phyloP scores from a whole-genome alignment of 2,797 vertebrate genomes.

The Basileuterus tristriatus region DNA sequence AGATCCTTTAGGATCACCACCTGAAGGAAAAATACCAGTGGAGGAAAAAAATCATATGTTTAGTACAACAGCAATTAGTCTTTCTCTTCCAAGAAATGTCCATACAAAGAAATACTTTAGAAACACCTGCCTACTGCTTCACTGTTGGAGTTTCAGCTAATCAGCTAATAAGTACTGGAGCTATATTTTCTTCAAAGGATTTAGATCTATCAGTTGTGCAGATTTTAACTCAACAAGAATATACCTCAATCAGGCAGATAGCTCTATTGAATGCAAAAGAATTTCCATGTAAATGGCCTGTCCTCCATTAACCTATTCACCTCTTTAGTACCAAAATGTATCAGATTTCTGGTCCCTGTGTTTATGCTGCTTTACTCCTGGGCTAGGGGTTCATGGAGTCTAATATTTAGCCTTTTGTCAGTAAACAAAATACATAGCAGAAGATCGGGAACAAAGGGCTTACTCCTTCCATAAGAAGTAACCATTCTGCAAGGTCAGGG shows the following conservation, averaged over 20 bases:
- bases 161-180: neutral
- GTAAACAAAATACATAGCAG: neutral
- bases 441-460: neutral
- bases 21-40: conserved; percentile 70
- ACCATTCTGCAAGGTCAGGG: neutral
- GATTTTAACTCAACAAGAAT: neutral
- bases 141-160: neutral
- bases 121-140: neutral
- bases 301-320: neutral
- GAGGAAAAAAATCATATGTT: neutral
- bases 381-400: neutral
- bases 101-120: neutral
- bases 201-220: neutral
- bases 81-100: neutral
- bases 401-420: neutral
- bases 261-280: neutral
- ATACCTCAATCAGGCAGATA: neutral
- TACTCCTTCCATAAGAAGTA: neutral
- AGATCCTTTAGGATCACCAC: conserved; percentile 92
- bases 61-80: neutral
- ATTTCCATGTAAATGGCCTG: neutral
- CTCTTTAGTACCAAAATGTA: neutral
- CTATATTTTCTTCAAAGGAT: neutral
- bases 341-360: neutral
- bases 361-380: neutral